These are phyloP conservation scores for Palythoa grandiflora DNA, from an alignment of 92 coral and sea anemone species.

Conservation along the genomic window DNA sequence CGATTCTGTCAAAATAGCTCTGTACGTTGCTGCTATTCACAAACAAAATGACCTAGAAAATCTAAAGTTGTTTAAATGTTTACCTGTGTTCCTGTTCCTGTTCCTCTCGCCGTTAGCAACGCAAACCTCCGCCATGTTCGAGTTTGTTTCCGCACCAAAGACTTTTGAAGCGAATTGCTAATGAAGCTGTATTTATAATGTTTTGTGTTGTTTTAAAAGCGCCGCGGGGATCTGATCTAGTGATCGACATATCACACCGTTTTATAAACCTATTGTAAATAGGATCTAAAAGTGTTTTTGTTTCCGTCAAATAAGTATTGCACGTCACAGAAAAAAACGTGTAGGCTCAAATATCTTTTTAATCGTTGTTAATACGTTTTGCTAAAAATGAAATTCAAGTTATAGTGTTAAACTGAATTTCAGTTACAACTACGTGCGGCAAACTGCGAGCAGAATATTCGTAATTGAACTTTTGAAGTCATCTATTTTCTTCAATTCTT, in stretches of 20 bases:
- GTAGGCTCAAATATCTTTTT: no score
- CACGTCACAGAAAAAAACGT: neutral
- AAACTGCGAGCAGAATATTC: no score
- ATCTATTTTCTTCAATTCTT: no score
- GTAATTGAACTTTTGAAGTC: no score
- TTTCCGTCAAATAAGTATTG: neutral
- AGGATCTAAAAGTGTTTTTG: conserved; percentile 22
- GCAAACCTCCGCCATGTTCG: conserved; percentile 34
- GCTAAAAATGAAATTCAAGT: neutral
- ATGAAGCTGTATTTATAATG: conserved; percentile 12
- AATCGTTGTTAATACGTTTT: neutral
- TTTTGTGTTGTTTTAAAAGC: conserved; percentile 25
- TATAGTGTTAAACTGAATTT: no score
- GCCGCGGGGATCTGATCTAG: conserved; percentile 9
- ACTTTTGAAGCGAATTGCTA: conserved; percentile 27
- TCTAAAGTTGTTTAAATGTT: no score
- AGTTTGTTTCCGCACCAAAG: conserved; percentile 27
- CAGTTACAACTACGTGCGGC: no score
- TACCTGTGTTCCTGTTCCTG: neutral
- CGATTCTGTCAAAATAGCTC: neutral
- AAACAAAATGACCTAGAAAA: neutral
- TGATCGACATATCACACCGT: conserved; percentile 24
- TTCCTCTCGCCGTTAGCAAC: neutral
- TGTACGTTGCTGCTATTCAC: neutral
- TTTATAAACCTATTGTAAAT: conserved; percentile 16